A percentile compares a stretch with the other conserved stretches of the same genome.
These are phyloP conservation scores for Anoplophora glabripennis DNA, from an alignment of 1,140 invertebrate species.

Conservation along the genomic window DNA sequence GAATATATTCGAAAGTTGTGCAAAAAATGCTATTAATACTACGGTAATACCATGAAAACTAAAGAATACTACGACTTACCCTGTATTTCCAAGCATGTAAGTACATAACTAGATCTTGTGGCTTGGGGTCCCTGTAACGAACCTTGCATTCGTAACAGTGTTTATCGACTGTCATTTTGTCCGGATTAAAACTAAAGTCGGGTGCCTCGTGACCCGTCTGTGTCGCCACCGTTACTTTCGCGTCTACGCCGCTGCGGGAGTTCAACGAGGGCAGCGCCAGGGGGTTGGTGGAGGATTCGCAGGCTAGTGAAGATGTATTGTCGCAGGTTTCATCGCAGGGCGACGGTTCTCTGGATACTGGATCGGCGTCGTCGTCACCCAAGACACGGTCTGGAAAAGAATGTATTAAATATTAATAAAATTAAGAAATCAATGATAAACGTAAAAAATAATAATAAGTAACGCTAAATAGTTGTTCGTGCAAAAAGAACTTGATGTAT, in stretches of 20 bases:
- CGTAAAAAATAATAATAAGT: no score
- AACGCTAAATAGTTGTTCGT: no score
- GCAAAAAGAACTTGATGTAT: no score
- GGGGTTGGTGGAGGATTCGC: slow-evolving; percentile 34
- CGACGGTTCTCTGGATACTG: slow-evolving; percentile 62
- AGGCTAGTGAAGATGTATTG: slow-evolving; percentile 30
- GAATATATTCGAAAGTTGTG: not conserved
- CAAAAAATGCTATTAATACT: not conserved
- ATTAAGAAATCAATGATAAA: not conserved
- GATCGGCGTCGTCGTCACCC: slow-evolving; percentile 58
- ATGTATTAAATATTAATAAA: slow-evolving; percentile 9
- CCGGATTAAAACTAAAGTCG: slow-evolving; percentile 65
- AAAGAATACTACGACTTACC: slow-evolving; percentile 48
- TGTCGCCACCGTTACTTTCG: slow-evolving; percentile 73
- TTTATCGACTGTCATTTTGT: slow-evolving; percentile 75
- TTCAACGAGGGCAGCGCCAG: slow-evolving; percentile 26
- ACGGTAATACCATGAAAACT: not conserved
- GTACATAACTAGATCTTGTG: slow-evolving; percentile 90
- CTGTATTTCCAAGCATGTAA: slow-evolving; percentile 91
- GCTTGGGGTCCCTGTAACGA: slow-evolving; percentile 84
- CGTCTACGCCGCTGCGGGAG: slow-evolving; percentile 27
- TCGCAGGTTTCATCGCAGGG: slow-evolving; percentile 56
- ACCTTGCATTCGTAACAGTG: slow-evolving; percentile 93
- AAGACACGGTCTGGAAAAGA: slow-evolving; percentile 29
- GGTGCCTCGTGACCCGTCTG: slow-evolving; percentile 76